Percentiles rank a stretch among this genome's conserved stretches.
Evolutionary conservation across 2,888 invertebrate genomes (phyloP).

Genomic region (Stratiomys singularior): DNA sequence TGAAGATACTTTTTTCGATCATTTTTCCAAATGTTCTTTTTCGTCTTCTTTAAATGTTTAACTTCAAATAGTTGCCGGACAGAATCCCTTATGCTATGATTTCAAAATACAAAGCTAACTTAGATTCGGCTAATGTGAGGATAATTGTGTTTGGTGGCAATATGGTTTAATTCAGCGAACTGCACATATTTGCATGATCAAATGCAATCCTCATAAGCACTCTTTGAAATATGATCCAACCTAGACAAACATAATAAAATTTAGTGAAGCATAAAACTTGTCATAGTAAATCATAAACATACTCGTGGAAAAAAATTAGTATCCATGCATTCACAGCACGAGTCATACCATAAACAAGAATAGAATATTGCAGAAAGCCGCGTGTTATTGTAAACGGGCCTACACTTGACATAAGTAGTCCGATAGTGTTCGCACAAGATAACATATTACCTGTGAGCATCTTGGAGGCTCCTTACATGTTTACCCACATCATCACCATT

Average conservation of each 20-base stretch:
- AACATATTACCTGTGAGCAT: slow-evolving; percentile 10
- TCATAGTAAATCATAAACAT: neutral
- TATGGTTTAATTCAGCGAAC: too few relatives aligned
- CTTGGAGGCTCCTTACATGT: slow-evolving; percentile 13
- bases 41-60: too few relatives aligned
- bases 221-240: neutral
- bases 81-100: too few relatives aligned
- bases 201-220: too few relatives aligned
- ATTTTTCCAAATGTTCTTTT: too few relatives aligned
- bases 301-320: neutral
- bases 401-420: slow-evolving; percentile 26
- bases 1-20: too few relatives aligned
- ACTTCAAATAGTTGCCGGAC: too few relatives aligned
- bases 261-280: slow-evolving; percentile 8
- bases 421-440: slow-evolving; percentile 18
- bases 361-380: neutral
- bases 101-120: too few relatives aligned
- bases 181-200: too few relatives aligned
- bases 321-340: neutral
- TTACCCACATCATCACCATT: slow-evolving; percentile 14
- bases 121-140: too few relatives aligned
- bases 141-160: too few relatives aligned
- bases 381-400: slow-evolving; percentile 9
- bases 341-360: neutral
- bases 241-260: neutral